These are phyloP conservation scores for Sebastes taczanowskii DNA, from an alignment of 2,797 vertebrate species.

Conservation along the genomic window DNA sequence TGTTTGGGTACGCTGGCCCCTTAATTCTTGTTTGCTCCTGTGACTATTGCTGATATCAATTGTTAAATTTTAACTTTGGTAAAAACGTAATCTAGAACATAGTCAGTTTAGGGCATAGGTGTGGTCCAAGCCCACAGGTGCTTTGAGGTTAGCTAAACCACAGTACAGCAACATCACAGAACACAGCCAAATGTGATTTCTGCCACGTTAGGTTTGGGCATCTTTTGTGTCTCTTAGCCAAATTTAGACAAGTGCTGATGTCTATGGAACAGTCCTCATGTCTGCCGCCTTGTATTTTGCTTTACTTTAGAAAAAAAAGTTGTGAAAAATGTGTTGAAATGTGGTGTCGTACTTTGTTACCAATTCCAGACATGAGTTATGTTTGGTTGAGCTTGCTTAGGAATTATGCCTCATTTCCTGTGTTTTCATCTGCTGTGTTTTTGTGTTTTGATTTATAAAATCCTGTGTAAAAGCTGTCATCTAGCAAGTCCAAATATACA, in stretches of 20 bases:
- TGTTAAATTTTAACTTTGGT: neutral
- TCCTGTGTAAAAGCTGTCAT: constrained; percentile 11
- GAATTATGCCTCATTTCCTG: constrained; percentile 19
- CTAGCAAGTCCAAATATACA: neutral
- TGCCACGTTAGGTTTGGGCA: neutral
- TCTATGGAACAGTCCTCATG: neutral
- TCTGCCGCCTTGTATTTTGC: neutral
- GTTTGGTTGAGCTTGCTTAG: neutral
- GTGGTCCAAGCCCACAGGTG: neutral
- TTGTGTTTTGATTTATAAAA: constrained; percentile 13
- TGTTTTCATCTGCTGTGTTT: constrained; percentile 13
- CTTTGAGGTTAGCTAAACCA: neutral
- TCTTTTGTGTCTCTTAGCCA: neutral
- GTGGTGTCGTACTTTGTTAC: neutral
- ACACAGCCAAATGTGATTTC: neutral
- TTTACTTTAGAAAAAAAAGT: neutral
- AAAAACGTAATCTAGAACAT: neutral
- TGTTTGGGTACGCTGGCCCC: neutral
- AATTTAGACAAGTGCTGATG: neutral
- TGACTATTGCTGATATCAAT: neutral
- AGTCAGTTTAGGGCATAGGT: neutral
- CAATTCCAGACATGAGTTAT: neutral
- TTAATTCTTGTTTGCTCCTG: neutral
- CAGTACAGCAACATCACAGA: neutral
- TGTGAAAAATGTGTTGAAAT: neutral